Evolutionary conservation across 2,797 vertebrate species (phyloP).

Genomic region (Gymnothorax javanicus): DNA sequence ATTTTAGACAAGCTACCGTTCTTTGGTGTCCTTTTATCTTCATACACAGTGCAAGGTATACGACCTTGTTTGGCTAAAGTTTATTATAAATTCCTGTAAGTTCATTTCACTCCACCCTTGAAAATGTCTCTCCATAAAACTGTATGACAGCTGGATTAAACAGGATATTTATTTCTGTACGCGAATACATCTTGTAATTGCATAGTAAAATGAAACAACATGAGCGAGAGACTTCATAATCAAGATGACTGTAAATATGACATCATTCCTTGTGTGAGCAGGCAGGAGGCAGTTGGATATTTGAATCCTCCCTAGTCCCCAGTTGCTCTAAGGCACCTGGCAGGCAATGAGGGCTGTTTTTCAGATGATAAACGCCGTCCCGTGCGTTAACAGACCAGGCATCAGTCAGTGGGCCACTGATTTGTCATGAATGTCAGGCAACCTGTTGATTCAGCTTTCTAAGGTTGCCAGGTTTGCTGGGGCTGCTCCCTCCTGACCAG

Average conservation of each 20-base stretch:
- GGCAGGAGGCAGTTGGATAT: neutral
- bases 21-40: neutral
- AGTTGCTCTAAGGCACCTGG: neutral
- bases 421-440: neutral
- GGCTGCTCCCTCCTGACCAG: neutral
- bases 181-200: neutral
- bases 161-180: conserved; percentile 2
- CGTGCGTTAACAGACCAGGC: neutral
- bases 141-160: neutral
- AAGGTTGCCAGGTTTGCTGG: neutral
- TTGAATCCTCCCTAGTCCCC: neutral
- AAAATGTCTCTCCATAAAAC: neutral
- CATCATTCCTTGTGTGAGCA: neutral
- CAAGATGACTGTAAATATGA: neutral
- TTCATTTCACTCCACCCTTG: neutral
- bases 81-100: neutral
- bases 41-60: neutral
- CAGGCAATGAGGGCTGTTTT: neutral
- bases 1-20: neutral
- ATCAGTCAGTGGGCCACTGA: neutral
- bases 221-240: neutral
- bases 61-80: neutral
- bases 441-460: neutral
- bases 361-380: neutral
- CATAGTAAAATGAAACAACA: neutral